Conservation (phyloP, 2,113 vertebrate species). For the Pipra filicauda region DNA sequence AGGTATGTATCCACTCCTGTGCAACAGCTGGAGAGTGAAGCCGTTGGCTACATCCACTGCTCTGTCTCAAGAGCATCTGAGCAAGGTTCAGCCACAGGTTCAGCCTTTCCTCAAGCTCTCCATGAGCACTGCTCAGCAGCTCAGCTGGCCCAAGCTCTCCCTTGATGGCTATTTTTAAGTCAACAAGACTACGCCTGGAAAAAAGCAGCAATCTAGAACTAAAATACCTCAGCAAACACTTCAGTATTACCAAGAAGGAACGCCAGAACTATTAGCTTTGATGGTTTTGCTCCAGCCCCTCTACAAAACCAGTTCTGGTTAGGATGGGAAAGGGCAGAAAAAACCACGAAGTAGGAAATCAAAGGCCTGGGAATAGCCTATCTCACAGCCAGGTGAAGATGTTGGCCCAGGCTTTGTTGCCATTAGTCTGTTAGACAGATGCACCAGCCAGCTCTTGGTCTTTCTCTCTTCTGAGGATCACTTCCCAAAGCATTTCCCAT, state of each 20-base stretch:
- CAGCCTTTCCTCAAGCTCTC: not conserved
- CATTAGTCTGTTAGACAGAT: not conserved
- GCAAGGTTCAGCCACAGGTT: rapidly evolving
- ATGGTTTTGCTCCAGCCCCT: not conserved
- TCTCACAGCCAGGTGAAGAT: not conserved
- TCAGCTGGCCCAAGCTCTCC: not conserved
- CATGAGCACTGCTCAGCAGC: not conserved
- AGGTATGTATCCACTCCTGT: not conserved
- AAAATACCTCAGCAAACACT: not conserved
- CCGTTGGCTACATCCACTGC: rapidly evolving
- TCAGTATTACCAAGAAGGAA: not conserved
- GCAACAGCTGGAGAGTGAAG: not conserved
- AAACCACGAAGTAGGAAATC: not conserved
- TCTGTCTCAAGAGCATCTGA: not conserved
- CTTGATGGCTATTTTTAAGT: not conserved
- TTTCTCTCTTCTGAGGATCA: not conserved
- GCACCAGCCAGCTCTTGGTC: not conserved
- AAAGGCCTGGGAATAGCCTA: not conserved
- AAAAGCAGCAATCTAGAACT: not conserved
- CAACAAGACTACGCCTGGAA: not conserved
- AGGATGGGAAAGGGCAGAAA: not conserved
- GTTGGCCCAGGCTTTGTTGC: not conserved
- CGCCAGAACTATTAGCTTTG: not conserved
- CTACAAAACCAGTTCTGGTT: not conserved
- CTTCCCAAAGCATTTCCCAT: not conserved